Evolutionary conservation across 2,797 vertebrate genomes (phyloP), one percentile per base, ranked within the genome.

Genomic region (Limosa lapponica): DNA sequence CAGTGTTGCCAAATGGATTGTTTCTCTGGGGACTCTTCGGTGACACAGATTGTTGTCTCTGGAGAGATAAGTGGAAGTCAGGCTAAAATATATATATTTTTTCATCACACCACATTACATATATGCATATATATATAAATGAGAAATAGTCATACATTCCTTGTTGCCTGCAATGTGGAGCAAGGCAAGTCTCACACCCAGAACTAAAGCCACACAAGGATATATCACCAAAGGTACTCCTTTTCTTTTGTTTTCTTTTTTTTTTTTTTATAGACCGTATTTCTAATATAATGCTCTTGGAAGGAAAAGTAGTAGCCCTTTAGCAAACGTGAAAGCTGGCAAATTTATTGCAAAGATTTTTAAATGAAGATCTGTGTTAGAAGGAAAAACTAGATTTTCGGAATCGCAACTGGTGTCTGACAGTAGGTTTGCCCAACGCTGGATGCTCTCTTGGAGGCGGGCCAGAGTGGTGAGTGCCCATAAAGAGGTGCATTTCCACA

Each of bases 281-380:
- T 89, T 81, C 32, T 73, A 34, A 20, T 34, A 3, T 16, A 27
- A 78, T 19, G 61, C 19, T 43, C 81, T 93, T 70, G 83, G 87
- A 58, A 92, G 69, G 51, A 95, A 95, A 94, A 69, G 15, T 25
- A 51, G 37, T 25, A 90, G 62, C 43, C 44, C 39, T n/a, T 80
- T 84, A 86, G 37, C 43, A 69, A 66, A 81, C 7, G n/a, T 43
- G 84, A 88, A 91, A 80, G n/a, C 32, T 44, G 65, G 10, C 16
- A 37, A 41, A 43, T 39, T 5, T 57, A 39, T 43, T 36, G 17
- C 43, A 54, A 62, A 30, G 23, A 14, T 71, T 85, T 46, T 71
- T 44, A 5, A 61, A 17, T 19, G 22, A 57, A 52, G 44, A 37
- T 25, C 11, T 19, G 2, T 22, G 28, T 57, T 37, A 39, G 67